Base-by-base conservation (phyloP, 2,797 vertebrate species). In the Chaunax sp. region DNA sequence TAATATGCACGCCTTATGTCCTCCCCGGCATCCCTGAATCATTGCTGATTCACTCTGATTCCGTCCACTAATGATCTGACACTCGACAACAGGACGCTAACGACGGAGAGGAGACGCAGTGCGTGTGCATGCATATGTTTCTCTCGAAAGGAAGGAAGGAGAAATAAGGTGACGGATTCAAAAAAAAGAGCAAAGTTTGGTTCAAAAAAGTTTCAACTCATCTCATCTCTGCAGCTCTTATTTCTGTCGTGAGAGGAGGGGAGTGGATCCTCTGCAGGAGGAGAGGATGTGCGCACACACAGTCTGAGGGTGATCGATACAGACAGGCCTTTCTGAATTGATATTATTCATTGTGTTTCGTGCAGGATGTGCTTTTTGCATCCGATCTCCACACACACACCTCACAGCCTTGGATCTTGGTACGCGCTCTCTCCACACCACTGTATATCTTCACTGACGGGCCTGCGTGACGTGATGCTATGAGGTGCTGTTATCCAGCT, bases 331-430 rank as follows among this genome's bases (percentile, higher is more conserved):
- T 64, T 69, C 64, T 45, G 82, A 89, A 88, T 80, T 78, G 53
- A 85, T 83, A 80, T 82, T 57, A 71, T 76, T 80, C 69, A 72
- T 67, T 56, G 35, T 50, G 70, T 69, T 60, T 86, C 68, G 30
- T 51, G 16, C 50, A 30, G 53, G 52, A 77, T 50, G 14, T 71
- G 74, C 46, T 51, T 70, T n/a, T 54, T 71, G 81, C 69, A 74
- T 69, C 51, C 5, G 62, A 0, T 64, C 49, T 69, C 15, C 47
- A 28, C 55, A 55, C 57, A n/a, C n/a, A 38, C 6, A 30, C 37
- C 38, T 23, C 35, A 40, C 28, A 52, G 53, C 63, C 50, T 52
- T 11, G 33, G 55, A 37, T 61, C 18, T 44, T 18, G 3, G 0
- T 46, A 33, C 13, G 1, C 18, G 30, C 37, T 7, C 37, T 43